These are phyloP conservation scores for Knipowitschia caucasica DNA, from an alignment of 2,797 vertebrate species.

Conservation along the genomic window DNA sequence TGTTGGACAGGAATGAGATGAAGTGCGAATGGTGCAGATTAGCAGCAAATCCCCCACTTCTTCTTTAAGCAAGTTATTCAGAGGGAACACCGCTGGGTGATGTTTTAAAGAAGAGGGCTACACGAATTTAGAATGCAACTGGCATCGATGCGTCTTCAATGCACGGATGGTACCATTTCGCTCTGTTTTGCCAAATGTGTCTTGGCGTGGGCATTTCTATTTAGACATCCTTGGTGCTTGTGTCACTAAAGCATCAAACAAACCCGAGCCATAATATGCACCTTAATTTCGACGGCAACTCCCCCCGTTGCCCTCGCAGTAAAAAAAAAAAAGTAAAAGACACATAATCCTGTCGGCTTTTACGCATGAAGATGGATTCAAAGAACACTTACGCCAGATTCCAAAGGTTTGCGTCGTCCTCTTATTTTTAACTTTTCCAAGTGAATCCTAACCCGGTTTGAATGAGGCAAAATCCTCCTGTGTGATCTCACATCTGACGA, in stretches of 20 bases:
- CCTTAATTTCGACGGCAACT: conserved; percentile 40
- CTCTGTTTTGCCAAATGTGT: conserved; percentile 56
- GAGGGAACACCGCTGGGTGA: conserved; percentile 37
- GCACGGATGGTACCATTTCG: conserved; percentile 3
- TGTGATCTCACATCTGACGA: conserved; percentile 78
- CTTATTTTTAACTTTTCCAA: conserved; percentile 67
- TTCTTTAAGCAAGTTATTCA: conserved; percentile 69
- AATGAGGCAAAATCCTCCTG: conserved; percentile 62
- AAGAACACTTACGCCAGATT: conserved; percentile 67
- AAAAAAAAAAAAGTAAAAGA: conserved; percentile 39
- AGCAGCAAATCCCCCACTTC: conserved; percentile 60
- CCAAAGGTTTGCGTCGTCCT: conserved; percentile 52
- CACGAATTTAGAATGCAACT: conserved; percentile 54
- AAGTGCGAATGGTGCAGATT: conserved; percentile 64
- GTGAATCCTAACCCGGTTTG: conserved; percentile 59
- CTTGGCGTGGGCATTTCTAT: conserved; percentile 44
- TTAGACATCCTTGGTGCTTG: conserved; percentile 60
- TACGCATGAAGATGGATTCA: conserved; percentile 45
- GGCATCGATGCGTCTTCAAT: conserved; percentile 47
- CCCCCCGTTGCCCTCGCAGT: conserved; percentile 18
- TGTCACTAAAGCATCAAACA: conserved; percentile 32
- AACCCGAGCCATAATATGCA: conserved; percentile 18
- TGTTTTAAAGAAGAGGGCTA: conserved; percentile 23
- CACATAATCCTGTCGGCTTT: conserved; percentile 5
- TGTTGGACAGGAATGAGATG: conserved; percentile 62